Evolutionary conservation across 2,797 vertebrate species (phyloP).

Genomic region (Fratercula arctica): DNA sequence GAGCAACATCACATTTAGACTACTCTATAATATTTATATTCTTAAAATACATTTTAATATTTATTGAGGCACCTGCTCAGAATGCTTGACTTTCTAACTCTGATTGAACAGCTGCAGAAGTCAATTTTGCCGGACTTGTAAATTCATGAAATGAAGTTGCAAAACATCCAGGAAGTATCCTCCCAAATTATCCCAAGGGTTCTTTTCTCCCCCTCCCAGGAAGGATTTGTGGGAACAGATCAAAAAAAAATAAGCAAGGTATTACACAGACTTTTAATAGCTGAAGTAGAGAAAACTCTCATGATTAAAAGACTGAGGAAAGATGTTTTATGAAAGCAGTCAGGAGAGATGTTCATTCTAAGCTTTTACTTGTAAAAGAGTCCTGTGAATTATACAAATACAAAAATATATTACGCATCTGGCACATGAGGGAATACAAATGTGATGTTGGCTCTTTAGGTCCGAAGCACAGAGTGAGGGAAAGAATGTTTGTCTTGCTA

Average conservation of each 20-base stretch:
- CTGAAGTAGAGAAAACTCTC: neutral
- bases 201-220: neutral
- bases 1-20: neutral
- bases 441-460: neutral
- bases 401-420: neutral
- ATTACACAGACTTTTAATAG: neutral
- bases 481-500: neutral
- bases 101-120: neutral
- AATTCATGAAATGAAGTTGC: neutral
- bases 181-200: neutral
- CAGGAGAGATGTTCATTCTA: neutral
- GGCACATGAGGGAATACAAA: neutral
- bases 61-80: neutral
- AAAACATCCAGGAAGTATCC: neutral
- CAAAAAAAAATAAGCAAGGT: neutral
- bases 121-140: neutral
- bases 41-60: neutral
- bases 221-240: neutral
- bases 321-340: neutral
- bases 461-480: neutral
- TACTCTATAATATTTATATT: neutral
- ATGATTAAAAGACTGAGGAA: neutral
- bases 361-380: neutral
- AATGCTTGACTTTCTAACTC: neutral
- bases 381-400: neutral